Evolutionary conservation across 2,888 invertebrate species (phyloP).

Genomic region (Patella caerulea): DNA sequence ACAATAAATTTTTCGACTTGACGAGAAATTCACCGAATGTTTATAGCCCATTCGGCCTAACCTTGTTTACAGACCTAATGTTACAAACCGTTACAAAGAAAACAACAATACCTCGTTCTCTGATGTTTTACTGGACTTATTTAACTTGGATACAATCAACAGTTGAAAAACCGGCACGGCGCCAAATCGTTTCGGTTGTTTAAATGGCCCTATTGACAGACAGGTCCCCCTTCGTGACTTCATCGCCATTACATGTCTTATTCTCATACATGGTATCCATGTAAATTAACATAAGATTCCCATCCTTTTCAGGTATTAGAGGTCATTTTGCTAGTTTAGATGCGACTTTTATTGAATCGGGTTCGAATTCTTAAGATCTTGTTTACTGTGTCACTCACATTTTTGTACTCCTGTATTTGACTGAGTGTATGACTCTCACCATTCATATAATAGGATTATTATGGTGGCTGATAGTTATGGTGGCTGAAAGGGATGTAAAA

Average conservation of each 20-base stretch:
- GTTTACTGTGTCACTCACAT: too few relatives aligned
- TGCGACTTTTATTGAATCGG: too few relatives aligned
- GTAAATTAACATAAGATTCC: too few relatives aligned
- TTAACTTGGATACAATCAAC: constrained; percentile 1
- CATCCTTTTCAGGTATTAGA: too few relatives aligned
- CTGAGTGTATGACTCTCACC: too few relatives aligned
- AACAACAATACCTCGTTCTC: constrained; percentile 1
- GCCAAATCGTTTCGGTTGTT: neutral
- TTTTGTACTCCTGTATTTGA: too few relatives aligned
- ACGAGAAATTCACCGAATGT: neutral
- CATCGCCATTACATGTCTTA: neutral
- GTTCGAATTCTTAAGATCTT: too few relatives aligned
- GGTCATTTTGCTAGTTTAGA: too few relatives aligned
- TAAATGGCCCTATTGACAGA: constrained; percentile 1
- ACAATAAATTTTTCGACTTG: constrained; percentile 9
- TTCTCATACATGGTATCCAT: too few relatives aligned
- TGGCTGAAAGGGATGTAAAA: too few relatives aligned
- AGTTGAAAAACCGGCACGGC: neutral
- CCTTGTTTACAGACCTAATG: neutral
- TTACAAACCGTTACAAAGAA: constrained; percentile 1
- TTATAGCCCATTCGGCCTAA: neutral
- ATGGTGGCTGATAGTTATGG: too few relatives aligned
- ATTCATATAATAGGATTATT: too few relatives aligned
- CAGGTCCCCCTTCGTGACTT: neutral
- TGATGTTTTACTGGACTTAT: constrained; percentile 2